A percentile compares a stretch with the other conserved stretches of the same genome.
Evolutionary conservation across 2,113 vertebrate species (phyloP).

Genomic region (Tyto alba): DNA sequence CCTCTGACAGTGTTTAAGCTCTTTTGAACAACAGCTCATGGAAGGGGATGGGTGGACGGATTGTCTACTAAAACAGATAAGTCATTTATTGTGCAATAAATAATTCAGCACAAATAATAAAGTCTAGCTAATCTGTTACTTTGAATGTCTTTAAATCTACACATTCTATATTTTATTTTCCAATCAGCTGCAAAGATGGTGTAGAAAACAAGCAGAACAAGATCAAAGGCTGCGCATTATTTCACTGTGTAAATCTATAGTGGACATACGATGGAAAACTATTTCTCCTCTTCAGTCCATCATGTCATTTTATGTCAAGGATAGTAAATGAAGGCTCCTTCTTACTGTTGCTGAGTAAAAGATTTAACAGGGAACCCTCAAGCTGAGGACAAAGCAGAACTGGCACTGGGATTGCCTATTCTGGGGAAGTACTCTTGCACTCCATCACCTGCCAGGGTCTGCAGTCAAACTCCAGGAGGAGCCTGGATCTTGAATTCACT

Average conservation of each 20-base stretch:
- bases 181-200: background rate
- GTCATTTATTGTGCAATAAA: background rate
- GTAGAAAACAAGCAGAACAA: background rate
- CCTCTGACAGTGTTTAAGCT: background rate
- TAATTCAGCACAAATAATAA: background rate
- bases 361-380: background rate
- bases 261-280: background rate
- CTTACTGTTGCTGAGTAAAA: background rate
- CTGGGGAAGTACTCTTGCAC: background rate
- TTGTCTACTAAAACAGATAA: background rate
- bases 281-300: background rate
- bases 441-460: background rate
- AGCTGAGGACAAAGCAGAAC: background rate
- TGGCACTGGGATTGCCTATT: background rate
- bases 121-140: background rate
- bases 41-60: background rate
- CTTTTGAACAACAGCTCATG: background rate
- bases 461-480: background rate
- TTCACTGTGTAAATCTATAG: background rate
- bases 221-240: background rate
- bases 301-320: background rate
- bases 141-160: background rate
- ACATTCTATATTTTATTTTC: background rate
- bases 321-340: background rate
- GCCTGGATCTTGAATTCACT: background rate